A percentile compares a stretch with the other conserved stretches of the same genome.
These are phyloP conservation scores for Leistus spinibarbis DNA, from an alignment of 2,888 invertebrate species.

Conservation along the genomic window DNA sequence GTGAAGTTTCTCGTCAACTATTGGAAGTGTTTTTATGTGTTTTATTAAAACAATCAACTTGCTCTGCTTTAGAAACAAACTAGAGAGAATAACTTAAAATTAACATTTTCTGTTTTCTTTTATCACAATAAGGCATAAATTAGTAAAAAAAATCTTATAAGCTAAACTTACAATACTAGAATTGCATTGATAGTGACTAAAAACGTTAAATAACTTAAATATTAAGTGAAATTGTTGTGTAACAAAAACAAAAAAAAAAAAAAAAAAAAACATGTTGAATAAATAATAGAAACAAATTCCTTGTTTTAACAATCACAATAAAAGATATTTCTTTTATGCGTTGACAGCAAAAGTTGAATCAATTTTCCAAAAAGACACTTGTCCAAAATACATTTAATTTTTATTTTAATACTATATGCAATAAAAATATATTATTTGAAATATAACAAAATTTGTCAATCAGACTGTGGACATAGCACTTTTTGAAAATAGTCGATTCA, in stretches of 20 bases:
- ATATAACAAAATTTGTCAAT: no score
- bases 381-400: no score
- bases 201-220: conserved; percentile 39
- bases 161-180: conserved; percentile 15
- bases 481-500: background rate
- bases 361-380: no score
- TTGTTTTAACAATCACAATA: conserved; percentile 27
- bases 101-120: background rate
- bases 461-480: background rate
- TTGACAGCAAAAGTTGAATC: conserved; percentile 13
- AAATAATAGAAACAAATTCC: conserved; percentile 27
- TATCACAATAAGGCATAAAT: conserved; percentile 37
- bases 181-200: conserved; percentile 50
- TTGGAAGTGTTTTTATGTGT: background rate
- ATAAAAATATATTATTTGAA: background rate
- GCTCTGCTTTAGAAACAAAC: conserved; percentile 14
- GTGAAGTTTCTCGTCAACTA: conserved; percentile 8
- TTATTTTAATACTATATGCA: no score
- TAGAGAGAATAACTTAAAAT: background rate
- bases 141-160: conserved; percentile 28
- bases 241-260: no score
- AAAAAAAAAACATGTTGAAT: conserved; percentile 3
- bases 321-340: conserved; percentile 6
- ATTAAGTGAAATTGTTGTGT: background rate
- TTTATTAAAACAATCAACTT: conserved; percentile 11